Percentiles rank a stretch among this genome's conserved stretches.
phyloP scores from a whole-genome alignment of 2,888 invertebrate species.

The Ophonus ardosiacus region DNA sequence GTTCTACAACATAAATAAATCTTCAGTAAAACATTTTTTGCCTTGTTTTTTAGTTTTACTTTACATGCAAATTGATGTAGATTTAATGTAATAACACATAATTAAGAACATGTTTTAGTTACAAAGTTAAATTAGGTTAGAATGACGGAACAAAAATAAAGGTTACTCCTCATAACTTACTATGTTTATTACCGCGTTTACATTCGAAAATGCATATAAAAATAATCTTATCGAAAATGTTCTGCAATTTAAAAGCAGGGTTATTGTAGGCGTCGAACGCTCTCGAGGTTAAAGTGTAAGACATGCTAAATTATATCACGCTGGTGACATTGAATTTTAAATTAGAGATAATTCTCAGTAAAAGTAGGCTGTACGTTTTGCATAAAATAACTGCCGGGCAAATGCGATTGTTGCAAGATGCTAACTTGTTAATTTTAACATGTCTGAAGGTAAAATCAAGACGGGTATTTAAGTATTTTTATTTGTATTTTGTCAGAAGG shows the following conservation, averaged over 20 bases:
- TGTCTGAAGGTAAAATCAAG: constrained; percentile 26
- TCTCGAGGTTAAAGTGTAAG: constrained; percentile 14
- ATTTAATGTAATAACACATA: constrained; percentile 34
- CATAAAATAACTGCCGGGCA: constrained; percentile 5
- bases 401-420: background rate
- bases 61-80: constrained; percentile 47
- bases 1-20: constrained; percentile 15
- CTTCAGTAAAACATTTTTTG: constrained; percentile 48
- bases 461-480: background rate
- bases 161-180: constrained; percentile 44
- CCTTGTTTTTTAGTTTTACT: background rate
- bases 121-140: constrained; percentile 48
- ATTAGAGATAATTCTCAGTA: constrained; percentile 49
- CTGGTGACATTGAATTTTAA: constrained; percentile 50
- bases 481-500: constrained; percentile 7
- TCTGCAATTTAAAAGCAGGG: constrained; percentile 3
- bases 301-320: constrained; percentile 51
- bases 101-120: constrained; percentile 29
- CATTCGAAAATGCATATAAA: constrained; percentile 50
- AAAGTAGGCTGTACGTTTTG: constrained; percentile 39
- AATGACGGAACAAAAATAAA: constrained; percentile 43
- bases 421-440: constrained; percentile 17
- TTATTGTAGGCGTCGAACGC: constrained; percentile 25
- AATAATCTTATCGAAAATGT: constrained; percentile 27
- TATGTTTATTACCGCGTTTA: constrained; percentile 52